These are phyloP conservation scores for Incurvaria masculella DNA, from an alignment of 2,888 invertebrate genomes.

Conservation along the genomic window DNA sequence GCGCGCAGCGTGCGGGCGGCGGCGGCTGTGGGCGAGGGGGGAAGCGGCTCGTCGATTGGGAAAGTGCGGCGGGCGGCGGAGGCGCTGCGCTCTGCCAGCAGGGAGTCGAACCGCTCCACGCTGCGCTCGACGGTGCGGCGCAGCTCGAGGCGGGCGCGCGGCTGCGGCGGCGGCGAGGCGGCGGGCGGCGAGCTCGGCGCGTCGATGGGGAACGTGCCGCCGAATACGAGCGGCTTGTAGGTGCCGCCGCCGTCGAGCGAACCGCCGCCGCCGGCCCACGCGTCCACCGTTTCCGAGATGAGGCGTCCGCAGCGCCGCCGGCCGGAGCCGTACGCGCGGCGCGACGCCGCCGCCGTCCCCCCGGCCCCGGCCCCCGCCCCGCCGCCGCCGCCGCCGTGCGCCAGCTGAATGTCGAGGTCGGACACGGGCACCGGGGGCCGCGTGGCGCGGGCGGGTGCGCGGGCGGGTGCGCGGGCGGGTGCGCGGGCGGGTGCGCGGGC, in stretches of 20 bases:
- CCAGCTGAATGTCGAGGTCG: slow-evolving; percentile 29
- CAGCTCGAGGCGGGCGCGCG: slow-evolving; percentile 24
- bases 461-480: slow-evolving; percentile 12
- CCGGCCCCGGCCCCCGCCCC: slow-evolving; percentile 6
- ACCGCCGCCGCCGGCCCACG: slow-evolving; percentile 60
- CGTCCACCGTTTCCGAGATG: slow-evolving; percentile 61
- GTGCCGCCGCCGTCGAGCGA: slow-evolving; percentile 23
- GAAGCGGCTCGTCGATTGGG: slow-evolving; percentile 4
- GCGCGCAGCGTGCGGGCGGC: slow-evolving; percentile 29
- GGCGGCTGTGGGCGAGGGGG: slow-evolving; percentile 6
- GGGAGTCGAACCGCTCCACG: slow-evolving; percentile 40
- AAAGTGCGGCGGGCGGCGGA: slow-evolving; percentile 8
- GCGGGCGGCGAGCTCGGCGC: slow-evolving; percentile 49
- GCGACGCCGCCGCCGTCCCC: slow-evolving; percentile 21
- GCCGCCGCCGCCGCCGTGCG: slow-evolving; percentile 15
- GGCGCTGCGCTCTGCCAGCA: slow-evolving; percentile 26
- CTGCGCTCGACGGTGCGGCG: slow-evolving; percentile 45
- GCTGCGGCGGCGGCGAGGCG: background rate
- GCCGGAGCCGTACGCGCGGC: slow-evolving; percentile 25
- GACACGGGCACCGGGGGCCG: slow-evolving; percentile 17
- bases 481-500: slow-evolving; percentile 14
- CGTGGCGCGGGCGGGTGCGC: slow-evolving; percentile 8
- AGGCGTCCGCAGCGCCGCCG: slow-evolving; percentile 41
- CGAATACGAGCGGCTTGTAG: slow-evolving; percentile 71
- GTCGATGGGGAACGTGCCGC: slow-evolving; percentile 86